Evolutionary conservation across 53 echinoderm and acorn worm genomes (phyloP).

Genomic region (Astropecten irregularis): DNA sequence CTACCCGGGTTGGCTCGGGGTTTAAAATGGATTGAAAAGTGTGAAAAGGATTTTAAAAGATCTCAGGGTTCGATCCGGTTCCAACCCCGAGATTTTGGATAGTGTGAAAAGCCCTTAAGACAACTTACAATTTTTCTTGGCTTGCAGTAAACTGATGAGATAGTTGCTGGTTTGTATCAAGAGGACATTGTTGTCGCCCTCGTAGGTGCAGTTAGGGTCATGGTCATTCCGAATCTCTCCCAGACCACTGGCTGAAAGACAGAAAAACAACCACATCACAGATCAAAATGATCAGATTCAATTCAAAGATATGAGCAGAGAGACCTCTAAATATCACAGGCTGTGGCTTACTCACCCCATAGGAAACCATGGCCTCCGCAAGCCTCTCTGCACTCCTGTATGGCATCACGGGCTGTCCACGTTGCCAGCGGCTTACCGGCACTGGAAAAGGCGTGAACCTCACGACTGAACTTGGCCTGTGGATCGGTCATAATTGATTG

Average conservation of each 20-base stretch:
- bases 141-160: constrained; percentile 65
- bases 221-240: constrained; percentile 87
- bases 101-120: too few species aligned
- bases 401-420: constrained; percentile 89
- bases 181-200: constrained; percentile 98
- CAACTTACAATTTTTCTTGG: constrained; percentile 48
- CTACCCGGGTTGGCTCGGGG: too few species aligned
- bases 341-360: constrained; percentile 66
- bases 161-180: constrained; percentile 93
- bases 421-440: constrained; percentile 81
- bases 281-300: background rate
- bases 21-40: too few species aligned
- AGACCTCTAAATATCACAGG: background rate
- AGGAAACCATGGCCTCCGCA: constrained; percentile 93
- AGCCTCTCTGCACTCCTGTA: constrained; percentile 96
- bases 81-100: too few species aligned
- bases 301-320: background rate
- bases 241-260: constrained; percentile 75
- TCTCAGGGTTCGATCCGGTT: too few species aligned
- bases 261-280: background rate
- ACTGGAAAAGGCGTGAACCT: constrained; percentile 75
- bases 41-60: too few species aligned
- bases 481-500: too few species aligned
- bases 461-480: constrained; percentile 72
- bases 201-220: constrained; percentile 97